Evolutionary conservation across 2,888 invertebrate species (phyloP), one percentile per base, ranked within the genome.

Genomic region (Tryphoninae sp.): DNA sequence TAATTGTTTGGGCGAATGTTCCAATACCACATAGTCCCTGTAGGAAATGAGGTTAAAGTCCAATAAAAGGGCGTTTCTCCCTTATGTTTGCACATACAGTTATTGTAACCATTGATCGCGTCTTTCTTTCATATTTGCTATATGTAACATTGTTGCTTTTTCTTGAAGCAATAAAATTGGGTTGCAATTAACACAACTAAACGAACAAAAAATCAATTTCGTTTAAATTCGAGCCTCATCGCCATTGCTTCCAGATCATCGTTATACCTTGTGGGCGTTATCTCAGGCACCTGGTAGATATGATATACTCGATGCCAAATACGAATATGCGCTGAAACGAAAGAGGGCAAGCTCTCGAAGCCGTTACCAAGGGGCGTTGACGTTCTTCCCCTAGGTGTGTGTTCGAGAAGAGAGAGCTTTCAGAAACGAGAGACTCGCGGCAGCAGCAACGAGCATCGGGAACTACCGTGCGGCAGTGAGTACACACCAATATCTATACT

Each of bases 281-380:
- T 40, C 42, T n/a, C 4, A 16, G 19, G 51, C 33, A 33, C 40
- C 51, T 72, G 72, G 45, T 58, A 58, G 65, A 51, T 51, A 51
- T 6, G 51, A 33, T 8, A 55, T 40, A 61, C 59, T 72, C 49
- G 42, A 65, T 73, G 53, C 62, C 65, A 72, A 72, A 72, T 55
- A 78, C 72, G 65, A 51, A 26, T 61, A 65, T 26, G 19, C 45
- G 61, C 53, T 23, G 68, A 55, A 67, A 65, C 42, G 55, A 77
- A 83, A 81, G 81, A 71, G 81, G 55, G 67, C 81, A 78, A 80
- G 76, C 69, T 77, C 65, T 74, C 59, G 77, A 55, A 67, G 53
- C 42, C 65, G 64, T 19, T 49, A 64, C 64, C 67, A 26, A 7
- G 33, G 45, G 51, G 69, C 59, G 81, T 74, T 73, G 55, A 72